Base-by-base conservation (phyloP, 2,888 invertebrate genomes). In the Diloba caeruleocephala region DNA sequence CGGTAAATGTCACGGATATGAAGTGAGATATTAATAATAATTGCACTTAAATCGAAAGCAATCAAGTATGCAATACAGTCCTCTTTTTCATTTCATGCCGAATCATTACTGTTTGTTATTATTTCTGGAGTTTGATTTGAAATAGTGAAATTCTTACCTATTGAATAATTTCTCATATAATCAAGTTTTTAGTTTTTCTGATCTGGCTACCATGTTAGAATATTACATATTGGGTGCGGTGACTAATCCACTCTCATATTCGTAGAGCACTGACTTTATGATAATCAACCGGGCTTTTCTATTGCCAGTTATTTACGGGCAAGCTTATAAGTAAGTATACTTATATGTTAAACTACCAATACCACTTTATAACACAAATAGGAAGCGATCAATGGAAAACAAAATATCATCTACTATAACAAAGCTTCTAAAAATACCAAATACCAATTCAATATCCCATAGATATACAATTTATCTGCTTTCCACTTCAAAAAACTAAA, bases 31-130 rank as follows among this genome's bases (percentile, higher is more conserved):
- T 74, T 60, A 51, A 57, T 46, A 56, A 60, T 68, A 67, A 74
- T 63, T 71, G 39, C 53, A 49, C 21, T 50, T 44, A 23, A 38
- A 61, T 45, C 32, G 49, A 68, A 64, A 62, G 51, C 54, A 37
- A 71, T 74, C 71, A 74, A 69, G 54, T 46, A 51, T 48, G 46
- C 41, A 68, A 43, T 28, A 37, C 33, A 8, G 10, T 53, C 32
- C 50, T 42, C 71, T 46, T 53, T 73, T 71, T 50, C 28, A 49
- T 46, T 64, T 37, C 52, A 44, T 41, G 34, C 17, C 64, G 44
- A 67, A 74, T 74, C 49, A 51, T 58, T 74, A 62, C 43, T 43
- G 49, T 61, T 70, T 61, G 51, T 48, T 45, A 54, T 43, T 23
- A 44, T 46, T 39, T 32, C 49, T 52, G 26, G 26, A 55, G 13